Evolutionary conservation across 2,113 vertebrate species (phyloP).

Genomic region (Calypte anna): DNA sequence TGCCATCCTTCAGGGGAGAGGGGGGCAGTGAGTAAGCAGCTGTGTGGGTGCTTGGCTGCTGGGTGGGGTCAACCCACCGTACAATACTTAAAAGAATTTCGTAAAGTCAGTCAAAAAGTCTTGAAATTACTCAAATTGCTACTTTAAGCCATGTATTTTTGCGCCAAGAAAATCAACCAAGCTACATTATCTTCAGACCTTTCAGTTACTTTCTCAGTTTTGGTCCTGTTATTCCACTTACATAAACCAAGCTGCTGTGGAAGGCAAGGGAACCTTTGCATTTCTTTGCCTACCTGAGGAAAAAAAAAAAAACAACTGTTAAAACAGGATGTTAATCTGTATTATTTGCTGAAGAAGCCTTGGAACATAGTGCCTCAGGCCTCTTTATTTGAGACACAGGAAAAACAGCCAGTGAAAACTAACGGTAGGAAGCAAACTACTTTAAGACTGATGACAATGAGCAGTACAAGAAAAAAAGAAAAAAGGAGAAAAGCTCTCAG

Average conservation of each 20-base stretch:
- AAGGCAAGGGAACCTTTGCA: neutral
- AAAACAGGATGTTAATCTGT: neutral
- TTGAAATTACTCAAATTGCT: neutral
- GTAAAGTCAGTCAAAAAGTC: neutral
- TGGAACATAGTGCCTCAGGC: neutral
- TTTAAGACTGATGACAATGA: neutral
- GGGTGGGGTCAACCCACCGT: neutral
- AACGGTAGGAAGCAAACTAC: neutral
- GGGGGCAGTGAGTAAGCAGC: neutral
- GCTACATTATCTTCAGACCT: neutral
- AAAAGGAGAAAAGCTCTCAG: constrained; percentile 7
- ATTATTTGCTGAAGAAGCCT: neutral
- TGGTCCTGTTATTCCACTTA: neutral
- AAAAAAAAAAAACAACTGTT: neutral
- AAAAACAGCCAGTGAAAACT: neutral
- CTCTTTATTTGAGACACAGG: neutral
- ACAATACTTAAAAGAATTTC: neutral
- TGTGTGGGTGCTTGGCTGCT: neutral
- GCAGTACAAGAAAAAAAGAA: constrained; percentile 5
- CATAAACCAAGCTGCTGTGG: neutral
- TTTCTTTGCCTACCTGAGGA: neutral
- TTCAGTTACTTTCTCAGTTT: neutral
- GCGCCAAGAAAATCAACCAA: neutral
- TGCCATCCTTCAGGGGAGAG: neutral
- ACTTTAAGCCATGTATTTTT: neutral